phyloP scores from a whole-genome alignment of 2,888 invertebrate genomes.

The Acleris laterana region DNA sequence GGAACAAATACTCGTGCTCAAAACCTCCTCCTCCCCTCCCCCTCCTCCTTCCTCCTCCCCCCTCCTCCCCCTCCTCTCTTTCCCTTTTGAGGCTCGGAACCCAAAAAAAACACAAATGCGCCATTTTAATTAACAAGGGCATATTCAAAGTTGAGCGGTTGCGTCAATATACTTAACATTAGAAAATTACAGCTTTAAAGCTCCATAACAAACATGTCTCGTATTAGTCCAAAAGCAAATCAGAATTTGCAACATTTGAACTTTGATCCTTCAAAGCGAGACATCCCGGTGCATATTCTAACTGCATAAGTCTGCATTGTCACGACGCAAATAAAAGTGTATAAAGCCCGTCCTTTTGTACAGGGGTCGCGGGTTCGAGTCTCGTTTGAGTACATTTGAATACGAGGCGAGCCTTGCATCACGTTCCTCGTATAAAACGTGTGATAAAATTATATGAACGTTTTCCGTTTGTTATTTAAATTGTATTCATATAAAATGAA shows the following conservation, averaged over 20 bases:
- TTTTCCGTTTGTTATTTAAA: slow-evolving; percentile 10
- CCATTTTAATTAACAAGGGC: too few relatives aligned
- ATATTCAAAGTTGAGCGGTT: too few relatives aligned
- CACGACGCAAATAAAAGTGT: slow-evolving; percentile 21
- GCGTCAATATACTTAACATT: too few relatives aligned
- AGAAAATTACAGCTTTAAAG: too few relatives aligned
- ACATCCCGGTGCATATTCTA: not conserved
- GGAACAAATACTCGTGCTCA: too few relatives aligned
- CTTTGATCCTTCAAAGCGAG: not conserved
- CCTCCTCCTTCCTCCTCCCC: too few relatives aligned
- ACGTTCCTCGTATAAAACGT: slow-evolving; percentile 15
- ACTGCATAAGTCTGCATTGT: slow-evolving; percentile 12
- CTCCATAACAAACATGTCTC: too few relatives aligned
- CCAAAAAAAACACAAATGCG: too few relatives aligned
- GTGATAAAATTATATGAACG: slow-evolving; percentile 27
- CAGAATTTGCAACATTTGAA: slow-evolving; percentile 1
- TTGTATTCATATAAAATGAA: not conserved
- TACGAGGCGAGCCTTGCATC: slow-evolving; percentile 6
- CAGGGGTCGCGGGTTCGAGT: slow-evolving; percentile 25
- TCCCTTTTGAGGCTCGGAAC: too few relatives aligned
- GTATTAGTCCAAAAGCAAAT: not conserved
- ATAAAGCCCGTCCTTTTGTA: slow-evolving; percentile 7
- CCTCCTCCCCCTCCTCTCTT: too few relatives aligned
- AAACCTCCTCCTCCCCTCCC: too few relatives aligned
- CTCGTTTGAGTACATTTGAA: slow-evolving; percentile 21